Conservation (phyloP, 1,140 invertebrate species). For the Procambarus virginalis region DNA sequence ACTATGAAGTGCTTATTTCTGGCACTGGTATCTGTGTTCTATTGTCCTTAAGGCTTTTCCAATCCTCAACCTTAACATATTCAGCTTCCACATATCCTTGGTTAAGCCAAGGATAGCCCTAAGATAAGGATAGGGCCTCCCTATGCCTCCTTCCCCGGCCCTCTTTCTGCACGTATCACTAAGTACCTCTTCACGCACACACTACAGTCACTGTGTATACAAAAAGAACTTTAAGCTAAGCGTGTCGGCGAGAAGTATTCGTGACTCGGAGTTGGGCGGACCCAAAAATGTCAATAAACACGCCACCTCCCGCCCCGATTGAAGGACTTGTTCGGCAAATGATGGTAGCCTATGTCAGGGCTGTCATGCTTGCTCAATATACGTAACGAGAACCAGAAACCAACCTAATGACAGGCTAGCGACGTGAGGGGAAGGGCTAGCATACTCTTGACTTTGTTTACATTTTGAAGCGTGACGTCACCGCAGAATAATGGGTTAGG, state of each 20-base stretch:
- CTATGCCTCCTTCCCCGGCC: too few species aligned
- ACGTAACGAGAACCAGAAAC: conserved; percentile 9
- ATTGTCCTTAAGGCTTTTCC: too few species aligned
- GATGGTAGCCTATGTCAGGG: conserved; percentile 8
- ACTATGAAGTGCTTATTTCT: too few species aligned
- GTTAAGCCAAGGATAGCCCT: too few species aligned
- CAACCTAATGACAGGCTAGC: conserved; percentile 5
- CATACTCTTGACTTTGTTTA: conserved; percentile 2
- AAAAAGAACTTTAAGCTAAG: too few species aligned
- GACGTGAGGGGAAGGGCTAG: not conserved
- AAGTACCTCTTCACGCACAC: too few species aligned
- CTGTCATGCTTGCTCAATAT: conserved; percentile 25
- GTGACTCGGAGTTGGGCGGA: not conserved
- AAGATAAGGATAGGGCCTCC: too few species aligned
- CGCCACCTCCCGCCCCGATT: conserved; percentile 13
- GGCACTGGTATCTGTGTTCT: too few species aligned
- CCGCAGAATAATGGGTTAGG: not conserved
- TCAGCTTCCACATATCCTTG: too few species aligned
- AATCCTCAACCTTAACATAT: too few species aligned
- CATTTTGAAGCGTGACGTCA: not conserved
- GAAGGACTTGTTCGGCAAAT: conserved; percentile 13
- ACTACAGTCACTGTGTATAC: too few species aligned
- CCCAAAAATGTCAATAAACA: conserved; percentile 24
- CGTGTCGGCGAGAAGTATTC: not conserved
- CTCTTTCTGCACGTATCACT: too few species aligned